Conservation (phyloP, 2,888 invertebrate genomes). For the Phyto melanocephala region DNA sequence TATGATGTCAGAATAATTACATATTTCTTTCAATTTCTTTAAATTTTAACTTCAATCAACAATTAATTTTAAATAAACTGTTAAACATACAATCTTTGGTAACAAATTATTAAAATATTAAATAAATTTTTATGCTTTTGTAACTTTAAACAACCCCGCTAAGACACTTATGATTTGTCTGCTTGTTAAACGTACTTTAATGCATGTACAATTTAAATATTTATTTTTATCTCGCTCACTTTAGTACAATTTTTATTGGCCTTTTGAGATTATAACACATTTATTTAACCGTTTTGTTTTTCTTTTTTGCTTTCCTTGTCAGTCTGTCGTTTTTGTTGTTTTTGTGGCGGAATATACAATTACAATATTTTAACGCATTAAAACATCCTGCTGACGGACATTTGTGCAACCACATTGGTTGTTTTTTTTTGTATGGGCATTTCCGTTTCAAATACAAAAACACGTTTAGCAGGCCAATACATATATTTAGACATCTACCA, state of each 20-base stretch:
- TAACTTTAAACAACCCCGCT: background rate
- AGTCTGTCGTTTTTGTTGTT: background rate
- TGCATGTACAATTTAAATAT: background rate
- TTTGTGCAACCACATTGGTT: conserved; percentile 52
- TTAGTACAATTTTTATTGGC: conserved; percentile 19
- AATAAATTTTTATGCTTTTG: no score
- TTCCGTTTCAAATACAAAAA: conserved; percentile 28
- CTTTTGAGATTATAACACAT: conserved; percentile 29
- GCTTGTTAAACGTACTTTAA: conserved; percentile 6
- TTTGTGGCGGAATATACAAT: conserved; percentile 45
- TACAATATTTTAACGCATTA: conserved; percentile 60
- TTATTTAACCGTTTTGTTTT: no score
- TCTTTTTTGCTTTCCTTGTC: background rate
- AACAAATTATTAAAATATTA: no score
- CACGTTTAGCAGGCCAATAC: conserved; percentile 15
- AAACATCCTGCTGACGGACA: conserved; percentile 57
- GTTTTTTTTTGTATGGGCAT: conserved; percentile 26
- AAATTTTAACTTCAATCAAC: no score
- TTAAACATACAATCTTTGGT: no score
- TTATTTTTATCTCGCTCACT: background rate
- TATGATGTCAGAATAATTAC: no score
- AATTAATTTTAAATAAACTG: no score
- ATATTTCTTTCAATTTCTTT: no score
- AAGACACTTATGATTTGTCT: background rate
- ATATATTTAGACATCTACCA: background rate